A percentile compares a stretch with the other conserved stretches of the same genome.
Conservation (phyloP, 2,113 vertebrate species). For the Triplophysa tibetana region DNA sequence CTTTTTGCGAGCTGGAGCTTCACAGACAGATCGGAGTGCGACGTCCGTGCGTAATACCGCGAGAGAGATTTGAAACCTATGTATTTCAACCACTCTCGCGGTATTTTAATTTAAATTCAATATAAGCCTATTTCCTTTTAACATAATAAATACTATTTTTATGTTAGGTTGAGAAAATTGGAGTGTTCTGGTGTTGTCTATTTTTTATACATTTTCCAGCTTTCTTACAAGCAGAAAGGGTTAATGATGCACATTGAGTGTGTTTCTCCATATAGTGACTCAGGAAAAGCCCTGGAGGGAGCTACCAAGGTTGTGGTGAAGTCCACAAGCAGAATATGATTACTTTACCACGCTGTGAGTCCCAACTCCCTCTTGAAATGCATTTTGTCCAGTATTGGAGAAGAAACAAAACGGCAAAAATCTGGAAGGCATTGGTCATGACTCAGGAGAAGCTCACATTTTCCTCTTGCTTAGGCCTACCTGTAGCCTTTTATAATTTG, state of each 20-base stretch:
- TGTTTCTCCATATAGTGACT: conserved; percentile 39
- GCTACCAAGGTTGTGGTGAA: conserved; percentile 34
- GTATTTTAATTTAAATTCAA: too few species aligned
- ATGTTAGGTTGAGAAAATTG: not conserved
- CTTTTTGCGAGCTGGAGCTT: too few species aligned
- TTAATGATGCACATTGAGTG: conserved; percentile 30
- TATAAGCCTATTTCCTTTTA: too few species aligned
- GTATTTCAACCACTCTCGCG: too few species aligned
- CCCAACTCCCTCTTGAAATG: conserved; percentile 47
- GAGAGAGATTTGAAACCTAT: too few species aligned
- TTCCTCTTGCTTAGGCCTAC: not conserved
- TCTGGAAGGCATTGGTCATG: conserved; percentile 29
- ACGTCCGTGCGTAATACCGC: too few species aligned
- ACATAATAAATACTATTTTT: too few species aligned
- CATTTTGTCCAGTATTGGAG: conserved; percentile 31
- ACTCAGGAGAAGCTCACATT: not conserved
- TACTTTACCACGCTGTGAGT: conserved; percentile 53
- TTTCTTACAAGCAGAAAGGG: conserved; percentile 18
- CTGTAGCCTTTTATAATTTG: not conserved
- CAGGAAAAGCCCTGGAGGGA: conserved; percentile 48
- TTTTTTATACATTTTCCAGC: conserved; percentile 8
- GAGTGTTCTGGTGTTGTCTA: not conserved
- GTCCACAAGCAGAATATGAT: conserved; percentile 47
- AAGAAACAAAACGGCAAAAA: conserved; percentile 46
- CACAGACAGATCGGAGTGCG: too few species aligned